A percentile compares a stretch with the other conserved stretches of the same genome.
These are phyloP conservation scores for Cassiopea xamachana DNA, from an alignment of 30 jellyfish, hydroid and myxozoan species.

Conservation along the genomic window DNA sequence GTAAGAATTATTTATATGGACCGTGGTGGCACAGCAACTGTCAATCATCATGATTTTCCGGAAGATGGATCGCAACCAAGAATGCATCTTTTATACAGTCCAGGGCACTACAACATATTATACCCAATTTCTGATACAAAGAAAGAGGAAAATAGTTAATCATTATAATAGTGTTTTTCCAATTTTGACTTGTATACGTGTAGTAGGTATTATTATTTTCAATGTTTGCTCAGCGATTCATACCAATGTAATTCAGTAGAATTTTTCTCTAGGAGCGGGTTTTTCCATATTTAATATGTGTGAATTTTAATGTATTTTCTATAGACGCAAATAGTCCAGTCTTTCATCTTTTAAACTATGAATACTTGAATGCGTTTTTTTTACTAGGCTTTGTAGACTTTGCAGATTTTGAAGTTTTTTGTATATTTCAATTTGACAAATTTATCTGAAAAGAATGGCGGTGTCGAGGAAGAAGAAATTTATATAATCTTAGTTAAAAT, in stretches of 20 bases:
- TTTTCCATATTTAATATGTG: too few relatives aligned
- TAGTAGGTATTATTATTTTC: neutral
- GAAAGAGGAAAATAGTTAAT: neutral
- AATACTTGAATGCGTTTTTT: too few relatives aligned
- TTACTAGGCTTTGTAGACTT: too few relatives aligned
- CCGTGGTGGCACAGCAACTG: conserved; percentile 82
- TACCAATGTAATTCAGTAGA: neutral
- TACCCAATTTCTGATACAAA: conserved; percentile 47
- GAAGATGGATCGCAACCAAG: conserved; percentile 91
- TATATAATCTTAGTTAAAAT: too few relatives aligned
- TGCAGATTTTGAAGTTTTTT: too few relatives aligned
- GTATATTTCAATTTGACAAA: too few relatives aligned
- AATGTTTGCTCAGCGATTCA: neutral
- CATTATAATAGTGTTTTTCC: neutral
- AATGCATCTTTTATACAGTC: conserved; percentile 83
- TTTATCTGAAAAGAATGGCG: too few relatives aligned
- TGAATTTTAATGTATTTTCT: too few relatives aligned
- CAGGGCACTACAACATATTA: conserved; percentile 96
- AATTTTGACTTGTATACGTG: neutral
- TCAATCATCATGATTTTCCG: conserved; percentile 92
- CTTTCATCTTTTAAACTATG: too few relatives aligned
- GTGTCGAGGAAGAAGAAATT: too few relatives aligned
- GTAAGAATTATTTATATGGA: conserved; percentile 95
- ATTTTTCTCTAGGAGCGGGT: too few relatives aligned
- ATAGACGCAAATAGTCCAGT: too few relatives aligned